phyloP scores from a whole-genome alignment of 2,113 vertebrate genomes.

The Rhabdornis inornatus region DNA sequence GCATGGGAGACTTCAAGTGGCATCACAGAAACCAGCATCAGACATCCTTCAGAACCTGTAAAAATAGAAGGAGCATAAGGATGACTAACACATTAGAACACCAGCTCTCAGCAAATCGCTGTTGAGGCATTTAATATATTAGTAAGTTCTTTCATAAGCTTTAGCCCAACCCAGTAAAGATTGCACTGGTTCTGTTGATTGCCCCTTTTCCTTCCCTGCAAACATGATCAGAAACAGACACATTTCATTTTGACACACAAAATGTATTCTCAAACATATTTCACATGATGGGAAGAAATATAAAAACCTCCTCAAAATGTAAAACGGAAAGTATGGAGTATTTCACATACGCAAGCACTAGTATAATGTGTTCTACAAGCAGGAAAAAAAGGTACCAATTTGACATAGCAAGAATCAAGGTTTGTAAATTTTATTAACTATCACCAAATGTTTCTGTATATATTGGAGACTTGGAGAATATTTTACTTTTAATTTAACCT shows the following conservation, averaged over 20 bases:
- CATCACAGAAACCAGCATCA: conserved; percentile 53
- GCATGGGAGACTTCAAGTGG: not conserved
- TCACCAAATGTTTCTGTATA: not conserved
- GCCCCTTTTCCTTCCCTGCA: not conserved
- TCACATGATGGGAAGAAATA: not conserved
- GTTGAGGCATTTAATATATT: conserved; percentile 38
- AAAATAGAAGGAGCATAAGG: conserved; percentile 75
- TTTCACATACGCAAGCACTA: not conserved
- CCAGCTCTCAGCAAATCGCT: conserved; percentile 68
- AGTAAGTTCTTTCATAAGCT: conserved; percentile 45
- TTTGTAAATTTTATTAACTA: not conserved
- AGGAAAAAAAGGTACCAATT: not conserved
- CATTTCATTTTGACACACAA: not conserved
- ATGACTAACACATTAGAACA: conserved; percentile 74
- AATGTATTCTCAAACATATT: not conserved
- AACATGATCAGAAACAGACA: not conserved
- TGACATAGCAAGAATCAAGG: not conserved
- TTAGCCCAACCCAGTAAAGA: conserved; percentile 48
- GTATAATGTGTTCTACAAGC: not conserved
- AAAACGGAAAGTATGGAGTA: not conserved
- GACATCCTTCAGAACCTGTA: conserved; percentile 78
- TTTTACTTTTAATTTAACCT: not conserved
- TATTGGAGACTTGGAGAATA: not conserved
- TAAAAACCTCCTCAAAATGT: fast-evolving
- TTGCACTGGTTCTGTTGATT: not conserved